Base-by-base conservation (phyloP, 2,888 invertebrate genomes). In the Encarsia formosa region DNA sequence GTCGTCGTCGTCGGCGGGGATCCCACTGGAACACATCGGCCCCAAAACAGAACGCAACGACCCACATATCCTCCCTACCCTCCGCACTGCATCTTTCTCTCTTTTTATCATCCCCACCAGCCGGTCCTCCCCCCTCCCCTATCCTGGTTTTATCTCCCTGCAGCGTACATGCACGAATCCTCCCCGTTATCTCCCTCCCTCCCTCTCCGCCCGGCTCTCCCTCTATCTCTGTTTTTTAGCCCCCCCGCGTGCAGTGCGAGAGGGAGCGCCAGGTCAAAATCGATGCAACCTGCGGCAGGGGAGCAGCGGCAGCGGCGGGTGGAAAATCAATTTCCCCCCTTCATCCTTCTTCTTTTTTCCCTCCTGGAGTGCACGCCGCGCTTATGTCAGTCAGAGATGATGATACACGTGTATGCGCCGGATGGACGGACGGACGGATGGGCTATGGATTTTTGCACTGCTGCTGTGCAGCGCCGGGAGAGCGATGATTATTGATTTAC, bases 311-410 rank as follows among this genome's bases (percentile, higher is more conserved):
- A 61, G 62, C 64, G 62, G 65, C 64, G 65, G 65, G 65, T 67
- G 66, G 63, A 68, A 68, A 68, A 68, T 68, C 65, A 67, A 68
- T 67, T 65, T 66, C 62, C 61, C 42, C 57, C 59, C 43, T 58
- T n/a, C n/a, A n/a, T n/a, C n/a, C n/a, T n/a, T n/a, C n/a, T n/a
- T n/a, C n/a, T n/a, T n/a, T n/a, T 59, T 56, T 56, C 49, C 44
- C 44, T 35, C 52, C 52, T 42, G 31, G 19, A 29, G 32, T 39
- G 40, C 31, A 37, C 24, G 38, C n/a, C 19, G 15, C 20, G 8
- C 19, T 13, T n/a, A n/a, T n/a, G n/a, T n/a, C n/a, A n/a, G n/a
- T n/a, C n/a, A n/a, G n/a, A n/a, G n/a, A n/a, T n/a, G n/a, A n/a
- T n/a, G n/a, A n/a, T n/a, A n/a, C n/a, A n/a, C n/a, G n/a, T n/a